Conservation (phyloP, 2,113 vertebrate species). For the Brachypteracias leptosomus region DNA sequence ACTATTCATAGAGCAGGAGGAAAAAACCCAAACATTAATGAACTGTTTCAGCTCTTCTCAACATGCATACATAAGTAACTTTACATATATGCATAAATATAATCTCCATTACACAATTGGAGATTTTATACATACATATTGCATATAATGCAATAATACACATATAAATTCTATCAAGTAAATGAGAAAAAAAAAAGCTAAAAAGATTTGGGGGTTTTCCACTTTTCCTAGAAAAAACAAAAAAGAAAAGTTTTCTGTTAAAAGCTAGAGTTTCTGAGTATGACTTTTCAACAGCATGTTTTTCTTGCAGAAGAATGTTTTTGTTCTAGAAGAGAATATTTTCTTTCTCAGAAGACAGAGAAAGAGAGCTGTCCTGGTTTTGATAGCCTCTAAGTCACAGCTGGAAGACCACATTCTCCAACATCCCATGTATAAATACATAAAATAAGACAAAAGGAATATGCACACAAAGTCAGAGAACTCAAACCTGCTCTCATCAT, state of each 20-base stretch:
- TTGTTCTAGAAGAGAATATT: background rate
- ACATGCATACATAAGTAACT: background rate
- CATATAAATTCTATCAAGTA: background rate
- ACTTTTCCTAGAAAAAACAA: background rate
- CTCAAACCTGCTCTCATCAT: background rate
- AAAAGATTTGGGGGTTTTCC: background rate
- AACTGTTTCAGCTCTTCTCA: background rate
- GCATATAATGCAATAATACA: background rate
- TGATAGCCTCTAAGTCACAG: background rate
- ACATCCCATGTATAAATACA: background rate
- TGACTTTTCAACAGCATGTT: background rate
- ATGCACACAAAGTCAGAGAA: background rate
- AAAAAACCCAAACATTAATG: background rate
- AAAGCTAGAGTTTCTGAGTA: background rate
- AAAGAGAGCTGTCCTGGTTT: background rate
- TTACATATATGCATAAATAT: background rate
- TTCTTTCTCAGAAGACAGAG: background rate
- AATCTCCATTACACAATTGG: background rate
- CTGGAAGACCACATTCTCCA: background rate
- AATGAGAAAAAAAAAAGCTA: background rate
- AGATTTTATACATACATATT: background rate
- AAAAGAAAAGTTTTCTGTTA: background rate
- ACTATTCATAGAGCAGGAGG: accelerated
- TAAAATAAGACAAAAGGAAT: background rate
- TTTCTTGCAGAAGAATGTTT: background rate